Percentiles rank a stretch among this genome's conserved stretches.
phyloP scores from a whole-genome alignment of 2,797 vertebrate species.

The Pristis pectinata region DNA sequence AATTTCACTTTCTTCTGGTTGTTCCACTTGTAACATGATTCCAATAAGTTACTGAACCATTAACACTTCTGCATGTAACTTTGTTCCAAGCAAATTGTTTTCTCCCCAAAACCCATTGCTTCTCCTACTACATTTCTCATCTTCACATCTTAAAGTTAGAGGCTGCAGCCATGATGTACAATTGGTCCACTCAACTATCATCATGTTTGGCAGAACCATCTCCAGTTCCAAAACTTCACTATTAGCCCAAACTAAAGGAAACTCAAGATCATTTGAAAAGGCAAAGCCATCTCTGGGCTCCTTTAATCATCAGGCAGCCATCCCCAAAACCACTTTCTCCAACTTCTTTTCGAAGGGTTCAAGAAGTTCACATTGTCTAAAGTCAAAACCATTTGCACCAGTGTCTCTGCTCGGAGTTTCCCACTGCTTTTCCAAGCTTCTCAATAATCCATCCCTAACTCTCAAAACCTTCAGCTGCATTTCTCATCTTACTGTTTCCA shows the following conservation, averaged over 20 bases:
- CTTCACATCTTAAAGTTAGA: background rate
- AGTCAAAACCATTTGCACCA: background rate
- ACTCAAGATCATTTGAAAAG: background rate
- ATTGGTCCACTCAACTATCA: background rate
- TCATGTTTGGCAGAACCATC: background rate
- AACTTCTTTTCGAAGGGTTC: background rate
- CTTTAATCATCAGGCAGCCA: background rate
- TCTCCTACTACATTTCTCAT: background rate
- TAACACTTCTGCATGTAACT: background rate
- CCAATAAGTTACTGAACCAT: background rate
- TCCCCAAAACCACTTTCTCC: background rate
- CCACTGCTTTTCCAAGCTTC: background rate
- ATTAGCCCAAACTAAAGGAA: background rate
- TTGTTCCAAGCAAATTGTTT: background rate
- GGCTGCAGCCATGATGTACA: background rate
- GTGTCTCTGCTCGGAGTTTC: background rate
- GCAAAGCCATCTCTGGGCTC: background rate
- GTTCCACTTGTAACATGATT: background rate
- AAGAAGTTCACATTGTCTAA: background rate
- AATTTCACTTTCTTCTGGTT: background rate
- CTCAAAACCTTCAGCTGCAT: background rate
- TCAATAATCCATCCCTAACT: background rate
- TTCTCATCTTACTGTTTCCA: no score
- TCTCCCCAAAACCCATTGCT: background rate
- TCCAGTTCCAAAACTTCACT: background rate